Percentiles rank a stretch among this genome's conserved stretches.
Evolutionary conservation across 2,113 vertebrate species (phyloP).

Genomic region (Callionymus lyra): DNA sequence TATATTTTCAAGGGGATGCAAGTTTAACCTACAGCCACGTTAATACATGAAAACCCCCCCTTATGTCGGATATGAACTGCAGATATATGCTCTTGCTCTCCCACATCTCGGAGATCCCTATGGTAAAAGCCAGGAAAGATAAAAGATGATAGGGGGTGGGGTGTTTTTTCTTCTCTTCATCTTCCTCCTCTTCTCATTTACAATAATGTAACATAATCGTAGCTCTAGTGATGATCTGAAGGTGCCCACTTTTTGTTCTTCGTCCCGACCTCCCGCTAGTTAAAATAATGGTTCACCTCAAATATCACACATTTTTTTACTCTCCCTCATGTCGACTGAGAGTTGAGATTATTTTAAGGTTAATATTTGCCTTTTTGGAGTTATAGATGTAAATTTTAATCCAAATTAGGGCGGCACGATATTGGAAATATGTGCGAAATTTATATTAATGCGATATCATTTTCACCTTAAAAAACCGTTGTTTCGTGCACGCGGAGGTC

Average conservation of each 20-base stretch:
- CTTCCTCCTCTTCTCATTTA: conserved; percentile 53
- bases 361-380: no score
- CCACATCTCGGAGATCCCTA: conserved; percentile 47
- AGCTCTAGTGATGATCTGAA: conserved; percentile 38
- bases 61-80: conserved; percentile 55
- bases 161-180: conserved; percentile 29
- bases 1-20: conserved; percentile 46
- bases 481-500: no score
- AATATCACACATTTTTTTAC: no score
- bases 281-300: no score
- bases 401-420: no score
- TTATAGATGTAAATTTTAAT: no score
- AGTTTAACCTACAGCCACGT: conserved; percentile 54
- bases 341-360: no score
- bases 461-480: no score
- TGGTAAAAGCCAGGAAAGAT: conserved; percentile 52
- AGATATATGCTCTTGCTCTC: conserved; percentile 54
- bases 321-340: no score
- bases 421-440: no score
- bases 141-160: conserved; percentile 36
- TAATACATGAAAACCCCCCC: conserved; percentile 50
- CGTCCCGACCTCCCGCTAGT: no score
- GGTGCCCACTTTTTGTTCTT: conserved; percentile 33
- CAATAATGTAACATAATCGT: conserved; percentile 47
- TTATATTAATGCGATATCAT: no score